These are phyloP conservation scores for Ochotona princeps DNA, from an alignment of 2,113 vertebrate species.

Conservation along the genomic window DNA sequence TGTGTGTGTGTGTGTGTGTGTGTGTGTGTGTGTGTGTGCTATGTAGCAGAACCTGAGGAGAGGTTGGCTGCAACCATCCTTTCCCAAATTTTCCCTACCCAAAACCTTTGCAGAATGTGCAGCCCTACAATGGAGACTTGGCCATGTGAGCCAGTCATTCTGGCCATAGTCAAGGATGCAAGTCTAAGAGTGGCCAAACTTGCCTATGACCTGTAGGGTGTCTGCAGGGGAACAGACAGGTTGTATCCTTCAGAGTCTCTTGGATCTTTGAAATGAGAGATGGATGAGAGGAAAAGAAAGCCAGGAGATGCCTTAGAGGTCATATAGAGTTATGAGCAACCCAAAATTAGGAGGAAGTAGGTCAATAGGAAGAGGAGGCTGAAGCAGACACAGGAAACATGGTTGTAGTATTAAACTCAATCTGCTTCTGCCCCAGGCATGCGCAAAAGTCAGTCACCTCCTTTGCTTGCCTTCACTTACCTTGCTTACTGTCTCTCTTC, in stretches of 20 bases:
- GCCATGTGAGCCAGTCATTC: fast-evolving
- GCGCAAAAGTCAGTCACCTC: background rate
- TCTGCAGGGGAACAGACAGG: background rate
- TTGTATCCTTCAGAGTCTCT: background rate
- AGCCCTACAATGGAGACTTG: background rate
- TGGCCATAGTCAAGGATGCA: background rate
- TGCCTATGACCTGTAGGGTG: background rate
- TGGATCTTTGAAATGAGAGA: background rate
- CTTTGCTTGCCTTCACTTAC: background rate
- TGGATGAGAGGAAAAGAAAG: background rate
- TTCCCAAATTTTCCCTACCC: background rate
- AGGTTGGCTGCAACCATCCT: background rate
- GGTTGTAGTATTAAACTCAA: background rate
- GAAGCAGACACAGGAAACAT: background rate
- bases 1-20: background rate
- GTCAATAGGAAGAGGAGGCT: background rate
- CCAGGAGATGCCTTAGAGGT: background rate
- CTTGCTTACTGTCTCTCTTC: background rate
- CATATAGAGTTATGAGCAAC: background rate
- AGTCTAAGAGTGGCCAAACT: background rate
- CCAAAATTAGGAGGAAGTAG: background rate
- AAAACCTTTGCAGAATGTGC: background rate
- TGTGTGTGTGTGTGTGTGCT: background rate
- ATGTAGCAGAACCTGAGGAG: background rate
- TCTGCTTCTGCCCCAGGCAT: background rate